Evolutionary conservation across 1,140 invertebrate genomes (phyloP), one percentile per base, ranked within the genome.

Genomic region (Lucilia cuprina): DNA sequence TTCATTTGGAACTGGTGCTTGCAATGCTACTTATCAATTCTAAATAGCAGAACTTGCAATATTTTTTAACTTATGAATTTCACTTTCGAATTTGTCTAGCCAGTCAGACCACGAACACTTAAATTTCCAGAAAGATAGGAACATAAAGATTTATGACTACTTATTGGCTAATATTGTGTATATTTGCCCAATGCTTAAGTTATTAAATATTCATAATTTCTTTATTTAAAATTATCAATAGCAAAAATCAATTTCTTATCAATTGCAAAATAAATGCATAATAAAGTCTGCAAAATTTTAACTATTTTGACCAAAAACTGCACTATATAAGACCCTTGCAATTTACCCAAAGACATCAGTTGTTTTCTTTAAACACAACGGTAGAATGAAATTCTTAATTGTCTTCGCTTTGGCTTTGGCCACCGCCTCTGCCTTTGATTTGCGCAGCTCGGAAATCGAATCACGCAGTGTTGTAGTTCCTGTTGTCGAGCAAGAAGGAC

Each of bases 401-500:
- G 55, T 83, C n/a, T 85, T 85, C 14, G 75, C 75, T 74, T 55
- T 85, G 13, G 35, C 80, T 30, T 70, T 85, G 50, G 84, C 75
- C 80, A 30, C 82, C 7, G 75, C 82, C 35, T 85, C 75, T 5
- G 84, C 84, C 41, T 41, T 41, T 10, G 41, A 41, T 41, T 30
- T 30, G 25, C 25, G 25, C 25, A 30, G 25, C 25, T n/a, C 60
- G 5, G 49, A 8, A 35, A 21, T 85, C 30, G n/a, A 65, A 25
- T 82, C 65, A 47, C 55, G 82, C 2, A 5, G 35, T 9, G 14
- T 74, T 19, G 50, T 65, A 5, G 74, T 85, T 0, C 78, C 84
- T 21, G 34, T 74, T 0, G 21, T 75, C 35, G 5, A 41, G 41
- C 41, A 8, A 14, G 86, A 86, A 2, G 87, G 89, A 83, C 89